Evolutionary conservation across 2,797 vertebrate species (phyloP).

Genomic region (Sebastes cheni): DNA sequence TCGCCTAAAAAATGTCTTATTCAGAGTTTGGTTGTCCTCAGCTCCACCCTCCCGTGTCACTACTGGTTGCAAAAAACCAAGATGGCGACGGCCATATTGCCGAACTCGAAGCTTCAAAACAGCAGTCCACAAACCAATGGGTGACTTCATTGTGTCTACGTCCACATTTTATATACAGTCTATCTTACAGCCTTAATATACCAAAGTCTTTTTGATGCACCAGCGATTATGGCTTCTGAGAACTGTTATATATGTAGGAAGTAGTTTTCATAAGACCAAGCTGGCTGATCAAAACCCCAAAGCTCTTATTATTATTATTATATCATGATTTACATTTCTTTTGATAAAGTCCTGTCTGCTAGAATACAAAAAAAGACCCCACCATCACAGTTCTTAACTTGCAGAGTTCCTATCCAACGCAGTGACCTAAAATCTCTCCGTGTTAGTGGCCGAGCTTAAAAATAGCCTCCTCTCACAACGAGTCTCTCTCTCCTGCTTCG

Average conservation of each 20-base stretch:
- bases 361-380: not conserved
- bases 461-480: not conserved
- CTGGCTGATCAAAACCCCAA: not conserved
- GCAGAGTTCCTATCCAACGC: not conserved
- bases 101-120: no score
- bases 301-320: not conserved
- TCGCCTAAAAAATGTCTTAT: no score
- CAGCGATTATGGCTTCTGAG: not conserved
- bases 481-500: not conserved
- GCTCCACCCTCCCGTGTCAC: no score
- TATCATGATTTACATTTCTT: not conserved
- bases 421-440: constrained; percentile 31
- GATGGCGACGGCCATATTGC: no score
- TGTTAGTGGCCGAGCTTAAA: constrained; percentile 31
- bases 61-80: no score
- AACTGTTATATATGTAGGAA: not conserved
- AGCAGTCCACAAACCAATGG: no score
- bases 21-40: no score
- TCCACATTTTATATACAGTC: no score
- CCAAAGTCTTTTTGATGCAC: not conserved
- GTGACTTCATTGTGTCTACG: no score
- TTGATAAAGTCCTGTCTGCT: not conserved
- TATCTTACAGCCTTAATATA: not conserved
- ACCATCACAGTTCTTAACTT: not conserved
- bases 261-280: not conserved